A percentile compares a stretch with the other conserved stretches of the same genome.
These are phyloP conservation scores for Anoplolepis gracilipes DNA, from an alignment of 1,140 invertebrate genomes.

Conservation along the genomic window DNA sequence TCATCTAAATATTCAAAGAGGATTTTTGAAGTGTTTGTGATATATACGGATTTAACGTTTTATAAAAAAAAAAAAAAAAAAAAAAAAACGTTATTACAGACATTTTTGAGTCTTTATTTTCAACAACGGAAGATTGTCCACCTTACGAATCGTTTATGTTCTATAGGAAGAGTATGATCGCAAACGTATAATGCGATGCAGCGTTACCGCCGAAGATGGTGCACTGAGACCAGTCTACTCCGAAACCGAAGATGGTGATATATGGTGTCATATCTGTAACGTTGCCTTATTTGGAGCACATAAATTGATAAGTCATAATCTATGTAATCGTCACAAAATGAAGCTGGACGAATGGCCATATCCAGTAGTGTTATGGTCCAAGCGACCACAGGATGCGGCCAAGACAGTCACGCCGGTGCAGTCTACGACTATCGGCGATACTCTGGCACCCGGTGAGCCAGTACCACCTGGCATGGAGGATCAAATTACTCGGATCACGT, in stretches of 20 bases:
- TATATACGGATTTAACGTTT: not conserved
- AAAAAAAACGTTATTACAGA: not conserved
- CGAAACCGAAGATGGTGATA: slow-evolving; percentile 83
- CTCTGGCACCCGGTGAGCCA: slow-evolving; percentile 88
- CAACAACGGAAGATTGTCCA: slow-evolving; percentile 22
- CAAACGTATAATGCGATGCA: slow-evolving; percentile 84
- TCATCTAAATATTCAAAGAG: not conserved
- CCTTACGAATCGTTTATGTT: slow-evolving; percentile 72
- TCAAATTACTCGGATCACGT: slow-evolving; percentile 85
- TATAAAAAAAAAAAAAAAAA: not conserved
- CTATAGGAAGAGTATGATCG: slow-evolving; percentile 84
- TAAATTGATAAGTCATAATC: slow-evolving; percentile 83
- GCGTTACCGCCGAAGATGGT: slow-evolving; percentile 84
- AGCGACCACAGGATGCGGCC: slow-evolving; percentile 77
- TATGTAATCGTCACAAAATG: slow-evolving; percentile 83
- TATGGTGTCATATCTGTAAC: slow-evolving; percentile 86
- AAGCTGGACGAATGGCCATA: slow-evolving; percentile 85
- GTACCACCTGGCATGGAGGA: slow-evolving; percentile 91
- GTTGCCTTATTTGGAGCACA: slow-evolving; percentile 84
- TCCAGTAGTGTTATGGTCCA: slow-evolving; percentile 84
- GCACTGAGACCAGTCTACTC: slow-evolving; percentile 84
- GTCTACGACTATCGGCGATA: slow-evolving; percentile 63
- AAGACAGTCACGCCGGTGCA: slow-evolving; percentile 73
- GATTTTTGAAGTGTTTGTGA: not conserved
- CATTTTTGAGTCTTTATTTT: slow-evolving; percentile 10